phyloP scores from a whole-genome alignment of 2,113 vertebrate genomes.

The Notothenia coriiceps region DNA sequence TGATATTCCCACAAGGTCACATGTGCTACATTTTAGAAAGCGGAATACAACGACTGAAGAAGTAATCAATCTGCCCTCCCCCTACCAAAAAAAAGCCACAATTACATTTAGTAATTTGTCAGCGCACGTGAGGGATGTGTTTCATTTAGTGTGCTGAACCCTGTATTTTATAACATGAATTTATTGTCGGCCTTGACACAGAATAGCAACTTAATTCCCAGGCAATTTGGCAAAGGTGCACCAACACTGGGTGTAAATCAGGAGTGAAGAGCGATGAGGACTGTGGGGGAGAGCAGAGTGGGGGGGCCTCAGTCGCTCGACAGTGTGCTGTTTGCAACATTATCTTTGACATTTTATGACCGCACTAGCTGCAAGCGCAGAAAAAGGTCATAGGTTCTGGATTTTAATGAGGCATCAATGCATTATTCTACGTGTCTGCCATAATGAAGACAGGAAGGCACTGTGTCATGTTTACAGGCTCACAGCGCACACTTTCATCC shows the following conservation, averaged over 20 bases:
- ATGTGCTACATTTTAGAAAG: background rate
- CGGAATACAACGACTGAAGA: background rate
- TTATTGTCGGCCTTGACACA: constrained; percentile 67
- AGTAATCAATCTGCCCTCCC: constrained; percentile 19
- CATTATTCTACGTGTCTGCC: background rate
- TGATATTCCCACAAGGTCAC: background rate
- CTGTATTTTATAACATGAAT: constrained; percentile 66
- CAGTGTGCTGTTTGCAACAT: constrained; percentile 30
- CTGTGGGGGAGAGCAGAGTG: background rate
- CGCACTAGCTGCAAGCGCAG: constrained; percentile 14
- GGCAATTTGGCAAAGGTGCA: constrained; percentile 49
- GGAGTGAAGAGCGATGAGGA: constrained; percentile 10
- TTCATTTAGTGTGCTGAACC: constrained; percentile 64
- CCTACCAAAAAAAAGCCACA: background rate
- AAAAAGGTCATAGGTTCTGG: constrained; percentile 55
- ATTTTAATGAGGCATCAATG: constrained; percentile 55
- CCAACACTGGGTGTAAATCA: constrained; percentile 50
- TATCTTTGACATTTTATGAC: constrained; percentile 51
- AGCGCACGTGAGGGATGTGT: constrained; percentile 27
- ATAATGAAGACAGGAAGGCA: constrained; percentile 1
- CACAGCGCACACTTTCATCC: background rate
- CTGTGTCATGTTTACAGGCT: background rate
- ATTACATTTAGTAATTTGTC: constrained; percentile 40
- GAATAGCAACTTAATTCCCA: constrained; percentile 60
- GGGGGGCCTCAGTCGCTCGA: constrained; percentile 6